Base-by-base conservation (phyloP, 2,888 invertebrate species). In the Volucella zonaria region DNA sequence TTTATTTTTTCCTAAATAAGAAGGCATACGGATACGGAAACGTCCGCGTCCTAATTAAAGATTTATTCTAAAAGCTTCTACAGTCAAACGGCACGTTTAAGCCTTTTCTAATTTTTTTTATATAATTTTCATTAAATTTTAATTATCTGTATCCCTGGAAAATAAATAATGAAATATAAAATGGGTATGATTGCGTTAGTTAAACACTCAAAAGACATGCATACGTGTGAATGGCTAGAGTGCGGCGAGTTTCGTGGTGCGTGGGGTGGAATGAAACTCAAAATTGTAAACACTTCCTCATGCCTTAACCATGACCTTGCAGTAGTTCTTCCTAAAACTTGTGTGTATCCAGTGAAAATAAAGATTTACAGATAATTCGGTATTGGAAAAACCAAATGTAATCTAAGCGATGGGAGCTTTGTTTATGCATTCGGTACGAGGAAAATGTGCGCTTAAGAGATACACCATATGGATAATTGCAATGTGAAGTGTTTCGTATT, bases 391-490 rank as follows among this genome's bases (percentile, higher is more conserved):
- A n/a, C 31, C 14, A 14, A 18, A 67, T 45, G 23, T 18, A 47
- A 58, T 23, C 54, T 54, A 54, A 61, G 42, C 52, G 52, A 9
- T 31, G 3, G 9, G 1, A 12, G 23, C n/a, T 11, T 61, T 74
- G 54, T 62, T 74, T 64, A 56, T 23, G 15, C 49, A 43, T 38
- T 40, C 3, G 45, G 14, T 61, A 51, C 12, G 12, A 31, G 61
- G 3, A 67, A 43, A 40, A 11, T 23, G 18, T 54, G 23, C 12
- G 23, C 43, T 9, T 43, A 54, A 43, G 52, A 52, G 31, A 40
- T 14, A 47, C 68, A 68, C 45, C 74, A 56, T 11, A n/a, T 74
- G 62, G 54, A 62, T 54, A 47, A 54, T 54, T 74, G 54, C 47
- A 40, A 38, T 64, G 15, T 40, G 47, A 74, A 54, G 47, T 15